phyloP scores from a whole-genome alignment of 2,113 vertebrate species.

The Pogona vitticeps region DNA sequence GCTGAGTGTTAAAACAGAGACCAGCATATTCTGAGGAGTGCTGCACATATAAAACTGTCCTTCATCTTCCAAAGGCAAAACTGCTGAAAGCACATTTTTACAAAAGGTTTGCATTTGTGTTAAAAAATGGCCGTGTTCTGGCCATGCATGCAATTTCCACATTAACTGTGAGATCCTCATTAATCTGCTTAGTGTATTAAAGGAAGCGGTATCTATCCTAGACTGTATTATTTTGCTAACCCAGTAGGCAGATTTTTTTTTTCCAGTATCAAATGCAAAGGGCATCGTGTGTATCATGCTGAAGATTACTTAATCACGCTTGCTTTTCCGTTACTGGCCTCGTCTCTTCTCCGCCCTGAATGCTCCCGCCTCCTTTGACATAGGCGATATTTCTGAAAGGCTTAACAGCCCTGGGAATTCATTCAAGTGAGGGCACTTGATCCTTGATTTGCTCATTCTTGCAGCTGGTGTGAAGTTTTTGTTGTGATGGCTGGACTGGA shows the following conservation, averaged over 20 bases:
- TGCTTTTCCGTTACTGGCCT: constrained; percentile 53
- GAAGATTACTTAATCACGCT: constrained; percentile 59
- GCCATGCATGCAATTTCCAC: constrained; percentile 57
- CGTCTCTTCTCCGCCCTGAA: constrained; percentile 36
- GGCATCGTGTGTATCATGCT: constrained; percentile 47
- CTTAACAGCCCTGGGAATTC: no score
- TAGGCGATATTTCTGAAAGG: no score
- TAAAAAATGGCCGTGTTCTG: constrained; percentile 52
- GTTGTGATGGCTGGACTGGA: no score
- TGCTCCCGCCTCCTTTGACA: no score
- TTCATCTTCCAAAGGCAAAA: constrained; percentile 24
- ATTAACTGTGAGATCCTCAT: constrained; percentile 52
- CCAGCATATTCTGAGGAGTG: no score
- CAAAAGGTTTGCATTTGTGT: constrained; percentile 36
- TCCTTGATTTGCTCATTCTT: no score
- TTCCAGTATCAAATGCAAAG: constrained; percentile 61
- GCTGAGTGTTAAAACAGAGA: not conserved
- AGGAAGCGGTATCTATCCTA: constrained; percentile 43
- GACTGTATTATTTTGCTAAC: constrained; percentile 60
- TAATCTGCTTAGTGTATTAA: constrained; percentile 59
- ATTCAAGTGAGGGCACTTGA: no score
- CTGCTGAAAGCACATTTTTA: constrained; percentile 44
- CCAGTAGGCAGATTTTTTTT: constrained; percentile 46
- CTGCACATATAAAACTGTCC: no score
- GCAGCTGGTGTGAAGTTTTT: no score